Percentiles rank a stretch among this genome's conserved stretches.
Conservation (phyloP, 2,113 vertebrate genomes). For the Podarcis raffonei region DNA sequence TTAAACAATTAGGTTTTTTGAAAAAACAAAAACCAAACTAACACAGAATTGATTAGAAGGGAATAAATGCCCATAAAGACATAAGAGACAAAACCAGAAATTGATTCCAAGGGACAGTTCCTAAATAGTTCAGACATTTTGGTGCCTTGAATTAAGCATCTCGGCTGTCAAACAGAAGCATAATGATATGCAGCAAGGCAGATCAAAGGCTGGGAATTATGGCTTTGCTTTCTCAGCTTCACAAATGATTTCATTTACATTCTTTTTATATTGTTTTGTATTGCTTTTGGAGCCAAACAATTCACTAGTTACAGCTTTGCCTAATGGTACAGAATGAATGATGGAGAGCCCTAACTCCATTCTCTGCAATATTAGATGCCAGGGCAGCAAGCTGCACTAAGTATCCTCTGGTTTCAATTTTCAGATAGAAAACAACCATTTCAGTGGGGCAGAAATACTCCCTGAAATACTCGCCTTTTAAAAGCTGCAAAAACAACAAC, state of each 20-base stretch:
- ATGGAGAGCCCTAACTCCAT: neutral
- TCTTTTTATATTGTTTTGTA: constrained; percentile 36
- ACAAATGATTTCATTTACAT: constrained; percentile 44
- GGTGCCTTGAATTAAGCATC: constrained; percentile 81
- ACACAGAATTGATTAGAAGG: constrained; percentile 79
- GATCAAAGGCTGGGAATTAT: constrained; percentile 61
- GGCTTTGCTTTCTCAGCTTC: constrained; percentile 44
- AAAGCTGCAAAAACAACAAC: neutral
- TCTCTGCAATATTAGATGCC: neutral
- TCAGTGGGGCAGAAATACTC: too few relatives aligned
- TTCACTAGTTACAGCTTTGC: neutral
- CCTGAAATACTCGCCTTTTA: neutral
- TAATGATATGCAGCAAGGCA: constrained; percentile 47
- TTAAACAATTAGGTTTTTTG: constrained; percentile 77
- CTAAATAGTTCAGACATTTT: constrained; percentile 81
- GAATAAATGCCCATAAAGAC: constrained; percentile 64
- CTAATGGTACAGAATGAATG: neutral
- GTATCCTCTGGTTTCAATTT: neutral
- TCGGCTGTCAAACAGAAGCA: constrained; percentile 76
- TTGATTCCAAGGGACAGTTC: constrained; percentile 79
- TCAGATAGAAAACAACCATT: neutral
- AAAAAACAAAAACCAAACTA: neutral
- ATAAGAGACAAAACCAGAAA: constrained; percentile 72
- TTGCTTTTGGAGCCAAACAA: constrained; percentile 37
- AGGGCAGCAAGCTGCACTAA: neutral